phyloP scores from a whole-genome alignment of 2,797 vertebrate genomes.

The Moxostoma hubbsi region DNA sequence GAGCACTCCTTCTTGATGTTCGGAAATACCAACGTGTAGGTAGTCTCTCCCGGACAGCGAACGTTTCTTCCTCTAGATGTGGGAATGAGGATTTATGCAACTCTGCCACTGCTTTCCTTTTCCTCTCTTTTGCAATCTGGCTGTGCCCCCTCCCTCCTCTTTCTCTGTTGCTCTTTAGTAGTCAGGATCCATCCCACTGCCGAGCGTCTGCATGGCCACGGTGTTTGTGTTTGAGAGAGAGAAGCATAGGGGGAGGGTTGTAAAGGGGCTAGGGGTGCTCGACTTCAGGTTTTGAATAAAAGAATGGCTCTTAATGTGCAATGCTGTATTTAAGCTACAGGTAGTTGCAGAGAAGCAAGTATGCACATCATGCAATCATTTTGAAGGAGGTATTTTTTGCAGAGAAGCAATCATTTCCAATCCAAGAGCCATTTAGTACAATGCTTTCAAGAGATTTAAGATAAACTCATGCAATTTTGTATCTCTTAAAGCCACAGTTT shows the following conservation, averaged over 20 bases:
- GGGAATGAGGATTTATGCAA: constrained; percentile 80
- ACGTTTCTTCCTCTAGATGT: constrained; percentile 71
- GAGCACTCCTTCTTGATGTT: constrained; percentile 65
- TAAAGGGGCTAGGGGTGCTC: constrained; percentile 46
- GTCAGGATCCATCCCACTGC: constrained; percentile 87
- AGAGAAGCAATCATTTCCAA: constrained; percentile 3
- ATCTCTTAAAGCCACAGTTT: background rate
- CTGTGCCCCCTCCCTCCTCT: constrained; percentile 63
- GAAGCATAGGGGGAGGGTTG: constrained; percentile 27
- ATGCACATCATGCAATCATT: constrained; percentile 2
- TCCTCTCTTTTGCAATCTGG: constrained; percentile 64
- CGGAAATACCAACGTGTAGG: constrained; percentile 62
- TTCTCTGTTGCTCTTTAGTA: constrained; percentile 80
- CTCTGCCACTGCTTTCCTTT: constrained; percentile 72
- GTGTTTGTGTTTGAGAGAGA: constrained; percentile 68
- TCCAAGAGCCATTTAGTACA: no score
- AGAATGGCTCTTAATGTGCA: constrained; percentile 42
- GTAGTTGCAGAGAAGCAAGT: constrained; percentile 48
- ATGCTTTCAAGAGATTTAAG: background rate
- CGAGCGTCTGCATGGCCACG: constrained; percentile 79
- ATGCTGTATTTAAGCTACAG: constrained; percentile 52
- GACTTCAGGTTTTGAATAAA: constrained; percentile 53
- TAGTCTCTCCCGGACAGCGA: constrained; percentile 62
- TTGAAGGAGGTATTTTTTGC: constrained; percentile 1
- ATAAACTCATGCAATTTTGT: background rate